Conservation (phyloP, 2,888 invertebrate genomes). For the Chloromyia formosa region DNA sequence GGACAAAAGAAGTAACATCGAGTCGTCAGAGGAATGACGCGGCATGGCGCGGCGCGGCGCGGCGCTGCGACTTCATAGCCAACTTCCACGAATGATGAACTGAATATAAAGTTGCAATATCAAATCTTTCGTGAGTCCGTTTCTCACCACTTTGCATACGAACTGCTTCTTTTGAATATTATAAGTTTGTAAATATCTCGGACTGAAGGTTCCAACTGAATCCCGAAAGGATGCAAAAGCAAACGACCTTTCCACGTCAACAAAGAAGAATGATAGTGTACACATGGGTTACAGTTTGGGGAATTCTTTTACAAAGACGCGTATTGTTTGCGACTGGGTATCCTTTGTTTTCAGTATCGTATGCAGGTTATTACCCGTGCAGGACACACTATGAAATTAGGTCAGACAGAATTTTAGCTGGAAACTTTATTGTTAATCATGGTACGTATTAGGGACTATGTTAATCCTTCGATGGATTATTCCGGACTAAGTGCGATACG, state of each 20-base stretch:
- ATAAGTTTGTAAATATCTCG: conserved; percentile 9
- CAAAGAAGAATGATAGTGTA: conserved; percentile 24
- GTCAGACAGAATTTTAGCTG: conserved; percentile 14
- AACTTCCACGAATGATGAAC: too few relatives aligned
- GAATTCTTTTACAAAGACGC: neutral
- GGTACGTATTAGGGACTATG: neutral
- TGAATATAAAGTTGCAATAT: too few relatives aligned
- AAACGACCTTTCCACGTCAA: conserved; percentile 21
- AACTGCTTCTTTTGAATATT: conserved; percentile 5
- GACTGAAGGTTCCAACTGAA: too few relatives aligned
- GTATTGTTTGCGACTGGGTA: neutral
- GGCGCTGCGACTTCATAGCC: too few relatives aligned
- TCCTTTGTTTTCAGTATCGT: conserved; percentile 1
- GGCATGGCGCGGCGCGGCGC: too few relatives aligned
- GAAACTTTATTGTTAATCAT: conserved; percentile 16
- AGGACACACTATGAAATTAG: neutral
- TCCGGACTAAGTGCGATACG: neutral
- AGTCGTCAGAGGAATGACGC: too few relatives aligned
- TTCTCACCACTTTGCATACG: conserved; percentile 35
- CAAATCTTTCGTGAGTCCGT: too few relatives aligned
- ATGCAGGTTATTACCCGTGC: conserved; percentile 13
- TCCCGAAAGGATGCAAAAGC: neutral
- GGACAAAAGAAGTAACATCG: too few relatives aligned
- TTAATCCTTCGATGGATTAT: neutral
- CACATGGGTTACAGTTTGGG: neutral